phyloP scores from a whole-genome alignment of 1,140 invertebrate genomes.

The Carposina sasakii region DNA sequence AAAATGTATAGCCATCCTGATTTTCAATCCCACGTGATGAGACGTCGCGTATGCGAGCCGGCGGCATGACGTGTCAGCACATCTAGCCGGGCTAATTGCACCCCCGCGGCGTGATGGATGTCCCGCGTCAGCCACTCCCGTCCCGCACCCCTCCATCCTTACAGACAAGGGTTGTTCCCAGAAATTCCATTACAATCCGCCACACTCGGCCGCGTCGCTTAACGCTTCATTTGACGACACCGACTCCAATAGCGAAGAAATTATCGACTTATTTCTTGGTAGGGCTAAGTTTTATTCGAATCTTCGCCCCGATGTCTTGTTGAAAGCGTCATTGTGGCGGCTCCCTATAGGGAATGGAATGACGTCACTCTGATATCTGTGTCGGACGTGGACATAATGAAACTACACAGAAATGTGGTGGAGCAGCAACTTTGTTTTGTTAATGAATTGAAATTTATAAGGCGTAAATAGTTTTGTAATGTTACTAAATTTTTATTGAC shows the following conservation, averaged over 20 bases:
- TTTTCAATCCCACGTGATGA: constrained; percentile 36
- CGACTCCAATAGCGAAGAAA: constrained; percentile 32
- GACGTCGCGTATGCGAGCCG: constrained; percentile 39
- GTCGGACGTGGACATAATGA: no score
- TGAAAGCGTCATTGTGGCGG: no score
- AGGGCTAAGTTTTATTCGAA: no score
- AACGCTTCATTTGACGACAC: constrained; percentile 52
- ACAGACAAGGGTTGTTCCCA: constrained; percentile 64
- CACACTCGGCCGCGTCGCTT: constrained; percentile 12
- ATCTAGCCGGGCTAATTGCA: constrained; percentile 65
- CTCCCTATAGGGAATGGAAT: no score
- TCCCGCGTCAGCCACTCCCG: constrained; percentile 27
- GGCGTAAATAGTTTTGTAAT: constrained; percentile 29
- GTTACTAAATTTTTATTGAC: no score
- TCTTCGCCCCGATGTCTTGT: no score
- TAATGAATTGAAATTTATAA: constrained; percentile 8
- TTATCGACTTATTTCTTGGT: constrained; percentile 26
- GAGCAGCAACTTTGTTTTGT: no score
- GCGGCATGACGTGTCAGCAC: constrained; percentile 55
- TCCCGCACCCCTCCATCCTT: constrained; percentile 28
- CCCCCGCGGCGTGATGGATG: constrained; percentile 69
- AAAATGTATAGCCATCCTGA: no score
- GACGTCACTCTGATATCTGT: no score
- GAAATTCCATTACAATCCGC: constrained; percentile 65
- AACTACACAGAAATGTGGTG: no score